Evolutionary conservation across 2,888 invertebrate genomes (phyloP).

Genomic region (Macroteleia sp.): DNA sequence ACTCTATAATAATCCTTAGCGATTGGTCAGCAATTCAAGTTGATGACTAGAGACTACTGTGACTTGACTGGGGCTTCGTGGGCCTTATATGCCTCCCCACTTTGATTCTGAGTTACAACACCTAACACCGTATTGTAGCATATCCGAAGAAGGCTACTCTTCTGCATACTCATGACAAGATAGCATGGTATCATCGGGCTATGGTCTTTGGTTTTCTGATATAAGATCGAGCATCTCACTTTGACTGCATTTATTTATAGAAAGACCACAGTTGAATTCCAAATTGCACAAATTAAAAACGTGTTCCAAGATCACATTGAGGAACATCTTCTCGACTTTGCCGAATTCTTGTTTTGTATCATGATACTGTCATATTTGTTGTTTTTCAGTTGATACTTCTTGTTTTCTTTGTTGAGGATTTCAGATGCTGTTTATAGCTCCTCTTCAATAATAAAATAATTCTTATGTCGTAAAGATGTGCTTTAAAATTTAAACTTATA

Average conservation of each 20-base stretch:
- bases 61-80: conserved; percentile 75
- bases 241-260: conserved; percentile 53
- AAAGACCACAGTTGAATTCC: conserved; percentile 46
- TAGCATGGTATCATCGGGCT: conserved; percentile 13
- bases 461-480: too few species aligned
- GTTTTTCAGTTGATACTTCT: neutral
- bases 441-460: too few species aligned
- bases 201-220: too few species aligned
- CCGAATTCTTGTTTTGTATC: conserved; percentile 18
- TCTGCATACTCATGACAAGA: conserved; percentile 63
- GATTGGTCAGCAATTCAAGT: conserved; percentile 67
- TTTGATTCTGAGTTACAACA: conserved; percentile 69
- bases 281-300: conserved; percentile 34
- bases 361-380: conserved; percentile 4
- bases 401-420: conserved; percentile 8
- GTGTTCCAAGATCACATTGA: conserved; percentile 10
- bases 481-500: too few species aligned
- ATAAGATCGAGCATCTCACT: conserved; percentile 8
- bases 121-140: conserved; percentile 64
- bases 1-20: conserved; percentile 41
- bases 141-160: conserved; percentile 71
- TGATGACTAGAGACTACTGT: conserved; percentile 82
- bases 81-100: conserved; percentile 83
- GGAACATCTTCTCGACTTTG: neutral
- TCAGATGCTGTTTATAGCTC: conserved; percentile 9